These are phyloP conservation scores for Stomatorhinus walkeri DNA, from an alignment of 2,797 vertebrate species.

Conservation along the genomic window DNA sequence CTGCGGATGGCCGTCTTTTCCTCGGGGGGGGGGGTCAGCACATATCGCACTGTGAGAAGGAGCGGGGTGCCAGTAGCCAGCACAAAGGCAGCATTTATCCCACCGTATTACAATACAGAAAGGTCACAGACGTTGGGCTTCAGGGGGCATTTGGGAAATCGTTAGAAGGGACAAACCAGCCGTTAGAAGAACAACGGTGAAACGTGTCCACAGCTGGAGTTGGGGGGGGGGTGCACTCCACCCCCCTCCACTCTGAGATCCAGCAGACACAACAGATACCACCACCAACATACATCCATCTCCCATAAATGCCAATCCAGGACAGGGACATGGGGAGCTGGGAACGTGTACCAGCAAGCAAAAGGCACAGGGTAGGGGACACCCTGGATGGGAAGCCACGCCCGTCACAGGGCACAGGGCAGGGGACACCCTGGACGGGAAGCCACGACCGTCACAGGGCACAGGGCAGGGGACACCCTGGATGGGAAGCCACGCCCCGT, in stretches of 20 bases:
- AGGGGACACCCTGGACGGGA: not conserved
- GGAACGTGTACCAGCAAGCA: not conserved
- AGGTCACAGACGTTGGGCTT: conserved; percentile 48
- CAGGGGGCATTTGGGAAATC: conserved; percentile 38
- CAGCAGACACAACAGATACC: not conserved
- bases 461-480: not conserved
- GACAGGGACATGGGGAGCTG: not conserved
- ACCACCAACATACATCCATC: not conserved
- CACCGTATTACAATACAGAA: conserved; percentile 44
- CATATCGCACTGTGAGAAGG: conserved; percentile 42
- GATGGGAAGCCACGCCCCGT: not conserved
- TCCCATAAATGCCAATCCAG: not conserved
- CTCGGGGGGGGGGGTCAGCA: conserved; percentile 42
- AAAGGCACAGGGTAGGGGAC: not conserved
- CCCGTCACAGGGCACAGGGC: not conserved
- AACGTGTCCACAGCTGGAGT: not conserved
- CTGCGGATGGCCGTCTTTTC: conserved; percentile 31
- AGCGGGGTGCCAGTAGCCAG: conserved; percentile 39
- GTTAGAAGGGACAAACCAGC: conserved; percentile 22
- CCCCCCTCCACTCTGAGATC: not conserved
- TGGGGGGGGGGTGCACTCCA: not conserved
- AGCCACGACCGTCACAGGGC: too few relatives aligned
- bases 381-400: not conserved
- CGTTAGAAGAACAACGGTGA: conserved; percentile 23
- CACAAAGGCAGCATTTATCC: conserved; percentile 48